Evolutionary conservation across 2,113 vertebrate species (phyloP).

Genomic region (Dissostichus mawsoni): DNA sequence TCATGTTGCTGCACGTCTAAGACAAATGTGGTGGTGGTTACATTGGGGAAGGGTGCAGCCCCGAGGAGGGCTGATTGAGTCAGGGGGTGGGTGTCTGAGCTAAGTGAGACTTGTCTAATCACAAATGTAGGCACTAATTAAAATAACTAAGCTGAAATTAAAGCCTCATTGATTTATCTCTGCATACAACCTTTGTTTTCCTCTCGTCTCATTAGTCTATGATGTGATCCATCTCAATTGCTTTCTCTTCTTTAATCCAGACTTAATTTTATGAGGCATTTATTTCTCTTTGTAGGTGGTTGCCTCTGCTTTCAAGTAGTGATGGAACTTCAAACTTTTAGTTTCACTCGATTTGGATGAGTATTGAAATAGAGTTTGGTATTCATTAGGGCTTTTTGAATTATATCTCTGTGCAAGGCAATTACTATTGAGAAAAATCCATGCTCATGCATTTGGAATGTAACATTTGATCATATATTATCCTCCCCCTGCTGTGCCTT

Average conservation of each 20-base stretch:
- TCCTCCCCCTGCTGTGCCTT: conserved; percentile 45
- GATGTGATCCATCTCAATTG: conserved; percentile 64
- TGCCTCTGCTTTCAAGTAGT: conserved; percentile 25
- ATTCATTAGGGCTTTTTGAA: conserved; percentile 65
- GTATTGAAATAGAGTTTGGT: conserved; percentile 74
- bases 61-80: conserved; percentile 30
- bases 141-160: conserved; percentile 74
- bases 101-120: conserved; percentile 64
- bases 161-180: conserved; percentile 74
- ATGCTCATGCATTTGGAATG: conserved; percentile 77
- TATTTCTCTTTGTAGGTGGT: conserved; percentile 4
- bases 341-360: conserved; percentile 58
- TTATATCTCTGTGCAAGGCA: conserved; percentile 64
- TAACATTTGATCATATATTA: conserved; percentile 69
- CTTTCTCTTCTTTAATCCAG: conserved; percentile 58
- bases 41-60: conserved; percentile 10
- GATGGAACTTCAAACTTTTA: conserved; percentile 38
- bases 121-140: conserved; percentile 71
- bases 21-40: conserved; percentile 27
- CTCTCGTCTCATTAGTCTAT: conserved; percentile 64
- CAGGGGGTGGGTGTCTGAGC: conserved; percentile 35
- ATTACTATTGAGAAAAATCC: conserved; percentile 68
- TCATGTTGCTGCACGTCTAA: conserved; percentile 32
- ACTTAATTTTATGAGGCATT: conserved; percentile 31
- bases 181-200: conserved; percentile 72